A percentile compares a stretch with the other conserved stretches of the same genome.
Conservation (phyloP, 1,140 invertebrate genomes). For the Leptinotarsa defecta region DNA sequence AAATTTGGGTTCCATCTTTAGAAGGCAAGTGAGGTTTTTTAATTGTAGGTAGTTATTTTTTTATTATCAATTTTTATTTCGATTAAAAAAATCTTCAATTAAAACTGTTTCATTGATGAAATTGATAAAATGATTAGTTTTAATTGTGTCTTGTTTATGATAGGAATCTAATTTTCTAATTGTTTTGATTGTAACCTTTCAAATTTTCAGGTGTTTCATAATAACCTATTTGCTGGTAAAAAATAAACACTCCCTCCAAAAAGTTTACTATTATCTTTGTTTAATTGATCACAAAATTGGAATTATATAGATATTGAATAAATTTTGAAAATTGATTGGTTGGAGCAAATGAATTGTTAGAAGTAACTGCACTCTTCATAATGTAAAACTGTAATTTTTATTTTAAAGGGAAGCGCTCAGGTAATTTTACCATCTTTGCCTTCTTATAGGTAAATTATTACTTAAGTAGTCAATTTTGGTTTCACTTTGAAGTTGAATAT, state of each 20-base stretch:
- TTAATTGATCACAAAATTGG: no score
- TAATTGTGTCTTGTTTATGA: background rate
- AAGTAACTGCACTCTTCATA: background rate
- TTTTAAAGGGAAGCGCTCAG: constrained; percentile 38
- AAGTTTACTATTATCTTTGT: no score
- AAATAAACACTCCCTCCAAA: no score
- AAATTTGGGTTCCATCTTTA: background rate
- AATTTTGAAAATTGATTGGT: no score
- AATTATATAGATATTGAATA: no score
- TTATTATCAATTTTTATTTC: background rate
- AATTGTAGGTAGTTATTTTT: background rate
- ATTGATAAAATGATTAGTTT: no score
- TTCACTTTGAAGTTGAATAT: constrained; percentile 7
- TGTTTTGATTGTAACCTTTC: background rate
- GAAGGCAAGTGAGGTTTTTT: constrained; percentile 1
- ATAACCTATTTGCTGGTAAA: no score
- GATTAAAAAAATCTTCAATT: background rate
- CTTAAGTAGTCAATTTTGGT: constrained; percentile 38
- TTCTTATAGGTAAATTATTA: constrained; percentile 39
- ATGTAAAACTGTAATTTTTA: background rate
- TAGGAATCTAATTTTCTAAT: background rate
- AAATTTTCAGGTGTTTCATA: no score
- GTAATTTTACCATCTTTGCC: constrained; percentile 44
- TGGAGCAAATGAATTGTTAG: no score
- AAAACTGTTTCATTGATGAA: no score